Percentiles rank a stretch among this genome's conserved stretches.
Evolutionary conservation across 2,888 invertebrate species (phyloP).

Genomic region (Drosophila ezoana): DNA sequence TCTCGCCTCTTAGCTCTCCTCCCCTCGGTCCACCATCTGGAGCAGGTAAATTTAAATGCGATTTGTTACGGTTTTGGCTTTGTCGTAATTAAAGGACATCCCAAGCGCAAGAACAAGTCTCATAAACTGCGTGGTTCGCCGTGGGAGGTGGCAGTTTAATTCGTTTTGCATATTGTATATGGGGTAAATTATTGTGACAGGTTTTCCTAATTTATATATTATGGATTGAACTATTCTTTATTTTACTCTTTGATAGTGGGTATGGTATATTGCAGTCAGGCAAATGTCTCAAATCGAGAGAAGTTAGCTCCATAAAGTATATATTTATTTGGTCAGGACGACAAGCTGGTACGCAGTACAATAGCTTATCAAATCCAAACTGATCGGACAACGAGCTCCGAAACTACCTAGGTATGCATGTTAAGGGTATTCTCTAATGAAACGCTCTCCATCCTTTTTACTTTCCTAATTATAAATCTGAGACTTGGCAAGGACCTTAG

Average conservation of each 20-base stretch:
- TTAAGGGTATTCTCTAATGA: too few relatives aligned
- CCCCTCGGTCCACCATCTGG: constrained; percentile 26
- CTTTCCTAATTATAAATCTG: constrained; percentile 6
- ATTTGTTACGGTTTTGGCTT: constrained; percentile 82
- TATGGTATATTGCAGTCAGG: too few relatives aligned
- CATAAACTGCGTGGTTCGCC: constrained; percentile 33
- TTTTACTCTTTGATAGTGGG: too few relatives aligned
- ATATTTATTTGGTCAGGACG: too few relatives aligned
- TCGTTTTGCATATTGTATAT: constrained; percentile 15
- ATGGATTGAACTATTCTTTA: constrained; percentile 2
- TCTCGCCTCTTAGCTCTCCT: constrained; percentile 7
- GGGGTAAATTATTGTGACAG: constrained; percentile 66
- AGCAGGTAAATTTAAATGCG: constrained; percentile 82
- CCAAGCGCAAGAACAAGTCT: constrained; percentile 1
- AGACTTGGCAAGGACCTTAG: not conserved
- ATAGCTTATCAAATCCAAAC: too few relatives aligned
- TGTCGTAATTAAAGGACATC: constrained; percentile 65
- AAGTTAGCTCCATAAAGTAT: too few relatives aligned
- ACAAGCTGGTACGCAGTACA: too few relatives aligned
- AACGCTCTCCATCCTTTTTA: too few relatives aligned
- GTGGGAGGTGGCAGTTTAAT: constrained; percentile 33
- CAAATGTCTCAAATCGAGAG: too few relatives aligned
- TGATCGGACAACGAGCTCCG: too few relatives aligned
- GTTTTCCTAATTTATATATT: constrained; percentile 60
- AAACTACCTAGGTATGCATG: too few relatives aligned